Percentiles rank a stretch among this genome's conserved stretches.
Conservation (phyloP, 2,113 vertebrate species). For the Baryphthengus martii region DNA sequence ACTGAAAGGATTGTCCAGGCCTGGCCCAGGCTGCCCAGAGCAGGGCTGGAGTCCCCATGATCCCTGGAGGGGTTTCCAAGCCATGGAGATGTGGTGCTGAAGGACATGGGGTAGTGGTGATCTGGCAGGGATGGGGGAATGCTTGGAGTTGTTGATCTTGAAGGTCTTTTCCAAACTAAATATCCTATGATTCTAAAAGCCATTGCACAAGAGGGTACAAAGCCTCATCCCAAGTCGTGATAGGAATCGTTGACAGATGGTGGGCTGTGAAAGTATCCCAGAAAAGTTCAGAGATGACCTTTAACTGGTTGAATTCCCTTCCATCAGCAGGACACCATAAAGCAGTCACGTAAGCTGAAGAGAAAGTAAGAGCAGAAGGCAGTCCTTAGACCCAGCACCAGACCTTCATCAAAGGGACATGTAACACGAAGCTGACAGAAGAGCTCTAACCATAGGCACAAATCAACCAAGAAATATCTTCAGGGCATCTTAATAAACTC, state of each 20-base stretch:
- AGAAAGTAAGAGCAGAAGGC: not conserved
- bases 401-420: not conserved
- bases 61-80: not conserved
- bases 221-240: not conserved
- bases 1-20: not conserved
- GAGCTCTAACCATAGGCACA: not conserved
- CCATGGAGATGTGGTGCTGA: accelerated
- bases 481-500: not conserved
- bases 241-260: not conserved
- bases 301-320: not conserved
- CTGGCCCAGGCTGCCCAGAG: not conserved
- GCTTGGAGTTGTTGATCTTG: not conserved
- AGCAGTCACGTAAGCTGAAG: not conserved
- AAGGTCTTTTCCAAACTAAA: not conserved
- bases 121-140: not conserved
- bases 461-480: not conserved
- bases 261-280: not conserved
- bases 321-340: not conserved
- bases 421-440: not conserved
- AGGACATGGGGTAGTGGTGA: not conserved
- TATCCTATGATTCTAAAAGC: not conserved
- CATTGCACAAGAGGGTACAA: not conserved
- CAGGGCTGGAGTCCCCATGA: not conserved
- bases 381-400: not conserved
- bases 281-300: not conserved